Percentiles rank a stretch among this genome's conserved stretches.
phyloP scores from a whole-genome alignment of 2,888 invertebrate species.

The Thereva unica region DNA sequence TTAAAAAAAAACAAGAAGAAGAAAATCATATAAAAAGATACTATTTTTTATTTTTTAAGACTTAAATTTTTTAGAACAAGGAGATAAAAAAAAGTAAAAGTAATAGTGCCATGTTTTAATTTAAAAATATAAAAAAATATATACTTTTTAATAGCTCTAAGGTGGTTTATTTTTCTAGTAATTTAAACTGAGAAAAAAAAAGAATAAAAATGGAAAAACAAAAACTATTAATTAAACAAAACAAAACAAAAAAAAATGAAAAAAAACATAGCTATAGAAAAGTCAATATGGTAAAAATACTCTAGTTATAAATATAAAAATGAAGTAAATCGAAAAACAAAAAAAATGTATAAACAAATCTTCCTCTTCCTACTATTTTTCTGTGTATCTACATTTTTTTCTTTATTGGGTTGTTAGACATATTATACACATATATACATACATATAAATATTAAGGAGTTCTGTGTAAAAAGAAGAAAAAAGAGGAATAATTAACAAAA shows the following conservation, averaged over 20 bases:
- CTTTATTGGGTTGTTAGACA: constrained; percentile 27
- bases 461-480: background rate
- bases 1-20: no score
- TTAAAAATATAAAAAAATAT: constrained; percentile 9
- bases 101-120: constrained; percentile 43
- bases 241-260: constrained; percentile 15
- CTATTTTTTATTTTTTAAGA: constrained; percentile 35
- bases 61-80: constrained; percentile 29
- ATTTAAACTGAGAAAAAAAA: constrained; percentile 5
- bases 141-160: constrained; percentile 12
- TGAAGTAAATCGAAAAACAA: constrained; percentile 14
- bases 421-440: constrained; percentile 28
- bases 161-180: constrained; percentile 35
- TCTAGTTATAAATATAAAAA: background rate
- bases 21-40: constrained; percentile 25
- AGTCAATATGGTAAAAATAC: constrained; percentile 28
- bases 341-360: constrained; percentile 44
- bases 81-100: constrained; percentile 31
- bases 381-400: constrained; percentile 48
- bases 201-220: background rate
- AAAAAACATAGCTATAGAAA: constrained; percentile 28
- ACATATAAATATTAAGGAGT: background rate
- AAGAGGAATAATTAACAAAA: background rate
- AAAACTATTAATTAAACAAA: background rate
- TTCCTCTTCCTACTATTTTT: constrained; percentile 57